phyloP scores from a whole-genome alignment of 2,113 vertebrate genomes.

The Cyphomyrus plagiostoma region DNA sequence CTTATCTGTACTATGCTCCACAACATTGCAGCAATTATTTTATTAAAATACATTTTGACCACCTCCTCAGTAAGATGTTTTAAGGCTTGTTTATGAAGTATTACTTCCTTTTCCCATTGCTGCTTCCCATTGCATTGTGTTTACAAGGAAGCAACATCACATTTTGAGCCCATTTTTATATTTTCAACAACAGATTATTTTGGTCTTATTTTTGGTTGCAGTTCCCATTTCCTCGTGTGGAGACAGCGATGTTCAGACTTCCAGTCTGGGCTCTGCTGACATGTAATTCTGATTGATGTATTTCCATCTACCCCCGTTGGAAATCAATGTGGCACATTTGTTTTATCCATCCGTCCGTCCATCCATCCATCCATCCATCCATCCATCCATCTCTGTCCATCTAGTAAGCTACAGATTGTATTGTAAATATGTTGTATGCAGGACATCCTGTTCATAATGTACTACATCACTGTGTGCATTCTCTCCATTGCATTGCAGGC shows the following conservation, averaged over 20 bases:
- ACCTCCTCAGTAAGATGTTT: too few species aligned
- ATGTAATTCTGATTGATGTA: neutral
- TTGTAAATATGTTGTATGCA: neutral
- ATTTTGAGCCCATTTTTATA: too few species aligned
- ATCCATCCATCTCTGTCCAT: neutral
- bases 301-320: neutral
- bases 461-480: neutral
- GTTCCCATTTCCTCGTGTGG: neutral
- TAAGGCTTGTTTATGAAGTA: too few species aligned
- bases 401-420: neutral
- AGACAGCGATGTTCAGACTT: neutral
- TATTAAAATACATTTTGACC: too few species aligned
- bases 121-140: too few species aligned
- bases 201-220: too few species aligned
- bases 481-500: neutral
- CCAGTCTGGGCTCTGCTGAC: neutral
- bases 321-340: neutral
- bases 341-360: neutral
- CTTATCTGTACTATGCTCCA: too few species aligned
- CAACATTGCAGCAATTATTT: too few species aligned
- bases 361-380: neutral
- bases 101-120: too few species aligned
- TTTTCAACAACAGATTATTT: too few species aligned
- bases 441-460: neutral
- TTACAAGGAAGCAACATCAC: too few species aligned